Evolutionary conservation across 2,113 vertebrate species (phyloP), one percentile per base, ranked within the genome.

Genomic region (Otis tarda): DNA sequence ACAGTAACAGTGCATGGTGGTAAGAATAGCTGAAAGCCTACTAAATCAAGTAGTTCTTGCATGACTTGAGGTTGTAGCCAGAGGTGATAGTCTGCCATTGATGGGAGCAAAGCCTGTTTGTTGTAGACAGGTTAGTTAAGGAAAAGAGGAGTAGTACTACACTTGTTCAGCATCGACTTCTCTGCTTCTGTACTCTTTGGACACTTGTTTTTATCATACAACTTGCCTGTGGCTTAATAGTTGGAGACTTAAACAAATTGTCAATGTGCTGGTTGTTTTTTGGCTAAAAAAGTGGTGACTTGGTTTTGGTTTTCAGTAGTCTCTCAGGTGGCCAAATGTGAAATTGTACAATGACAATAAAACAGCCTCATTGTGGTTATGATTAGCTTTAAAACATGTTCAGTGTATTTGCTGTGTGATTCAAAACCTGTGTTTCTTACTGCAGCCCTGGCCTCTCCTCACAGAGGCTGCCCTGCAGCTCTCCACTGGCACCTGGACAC

Each of bases 381-480:
- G 16, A 57, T 74, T 37, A 43, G 33, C 43, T 84, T 93, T 43
- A 60, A 47, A 87, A 56, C 19, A 6, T 12, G 8, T 45, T 89
- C 31, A 30, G 25, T 10, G 0, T 64, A 3, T 63, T 87, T 82
- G 33, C 12, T 27, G 4, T 15, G 57, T 33, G 41, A 50, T 45
- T 87, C 12, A 77, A 9, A 73, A 81, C 81, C 27, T 31, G 31
- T 3, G 47, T 87, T 93, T 59, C 33, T 50, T 31, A 3, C 39
- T 7, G 67, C 61, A 67, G 37, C 21, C 12, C 25, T 0, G 0
- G 43, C 15, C 5, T 1, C 39, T 69, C 10, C 59, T 60, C 55
- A 19, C 2, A 1, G 37, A 13, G 24, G 18, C 17, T 1, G 2
- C 43, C 43, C 16, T 55, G n/a, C 63, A 73, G 53, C n/a, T 15